Percentiles rank a stretch among this genome's conserved stretches.
These are phyloP conservation scores for Tipula lateralis DNA, from an alignment of 2,888 invertebrate genomes.

Conservation along the genomic window DNA sequence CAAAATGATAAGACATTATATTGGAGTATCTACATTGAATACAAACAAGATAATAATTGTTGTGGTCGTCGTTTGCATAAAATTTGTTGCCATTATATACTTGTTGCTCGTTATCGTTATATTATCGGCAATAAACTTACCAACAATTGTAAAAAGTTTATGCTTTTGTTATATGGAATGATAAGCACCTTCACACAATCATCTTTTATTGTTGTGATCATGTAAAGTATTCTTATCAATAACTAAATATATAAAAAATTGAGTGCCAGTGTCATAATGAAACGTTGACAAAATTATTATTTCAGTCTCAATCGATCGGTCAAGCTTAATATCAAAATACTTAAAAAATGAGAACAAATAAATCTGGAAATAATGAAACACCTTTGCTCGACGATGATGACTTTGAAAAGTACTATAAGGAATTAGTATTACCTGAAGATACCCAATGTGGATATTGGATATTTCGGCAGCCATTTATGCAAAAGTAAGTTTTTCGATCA, in stretches of 20 bases:
- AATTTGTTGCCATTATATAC: too few species aligned
- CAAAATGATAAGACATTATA: too few species aligned
- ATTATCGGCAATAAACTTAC: background rate
- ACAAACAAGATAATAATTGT: background rate
- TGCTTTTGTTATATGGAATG: background rate
- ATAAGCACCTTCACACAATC: background rate
- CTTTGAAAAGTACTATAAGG: background rate
- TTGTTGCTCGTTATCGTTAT: background rate
- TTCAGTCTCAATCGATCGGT: background rate
- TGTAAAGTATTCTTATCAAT: background rate
- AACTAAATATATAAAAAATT: background rate
- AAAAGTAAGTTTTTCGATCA: constrained; percentile 43
- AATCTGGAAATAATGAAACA: background rate
- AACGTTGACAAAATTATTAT: background rate
- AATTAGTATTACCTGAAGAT: constrained; percentile 49
- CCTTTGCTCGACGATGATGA: background rate
- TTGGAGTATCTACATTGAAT: too few species aligned
- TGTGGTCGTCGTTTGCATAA: too few species aligned
- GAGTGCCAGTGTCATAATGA: background rate
- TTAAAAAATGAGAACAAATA: background rate
- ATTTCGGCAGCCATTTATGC: constrained; percentile 50
- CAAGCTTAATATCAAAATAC: background rate
- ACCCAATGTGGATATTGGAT: constrained; percentile 56
- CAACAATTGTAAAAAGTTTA: background rate
- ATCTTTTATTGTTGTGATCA: background rate